Evolutionary conservation across 2,888 invertebrate genomes (phyloP), one percentile per base, ranked within the genome.

Genomic region (Proisotoma minuta): DNA sequence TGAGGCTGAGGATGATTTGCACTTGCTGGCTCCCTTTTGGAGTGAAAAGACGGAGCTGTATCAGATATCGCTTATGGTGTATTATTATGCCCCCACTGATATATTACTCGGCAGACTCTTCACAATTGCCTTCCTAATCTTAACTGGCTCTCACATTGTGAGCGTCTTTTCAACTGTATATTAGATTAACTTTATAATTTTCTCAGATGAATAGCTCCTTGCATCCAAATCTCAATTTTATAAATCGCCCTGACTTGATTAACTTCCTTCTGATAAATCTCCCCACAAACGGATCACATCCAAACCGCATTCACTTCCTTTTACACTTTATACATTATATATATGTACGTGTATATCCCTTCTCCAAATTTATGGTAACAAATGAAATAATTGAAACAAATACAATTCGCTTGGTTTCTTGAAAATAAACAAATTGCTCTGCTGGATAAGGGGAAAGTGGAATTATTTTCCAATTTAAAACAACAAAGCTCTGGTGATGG

Each of bases 141-240:
- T 65, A 70, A 69, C 69, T 63, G 62, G 65, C 61, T 62, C 59
- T 63, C 58, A 62, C 66, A 69, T 69, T 69, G 69, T 68, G 57
- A 63, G 59, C 58, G 66, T 64, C 70, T 68, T 68, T 70, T 70
- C 70, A 70, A 66, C 66, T 68, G 70, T 68, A 62, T 62, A 63
- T 66, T 62, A 68, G 70, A 70, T 70, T 70, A 70, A 70, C 68
- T 70, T 70, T 70, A 70, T 70, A 70, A 70, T 70, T 70, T 68
- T 68, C 68, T 68, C 68, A 70, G 58, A 58, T 65, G 65, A 66
- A 70, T 70, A 60, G 65, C 60, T 62, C 48, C 60, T 57, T 57
- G 54, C 67, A 62, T 62, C 64, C 62, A 68, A 65, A 65, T 68
- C 64, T 65, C 65, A 65, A 68, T 68, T 68, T 65, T 64, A 62